Conservation (phyloP, 2,888 invertebrate genomes). For the Macropis europaea region DNA sequence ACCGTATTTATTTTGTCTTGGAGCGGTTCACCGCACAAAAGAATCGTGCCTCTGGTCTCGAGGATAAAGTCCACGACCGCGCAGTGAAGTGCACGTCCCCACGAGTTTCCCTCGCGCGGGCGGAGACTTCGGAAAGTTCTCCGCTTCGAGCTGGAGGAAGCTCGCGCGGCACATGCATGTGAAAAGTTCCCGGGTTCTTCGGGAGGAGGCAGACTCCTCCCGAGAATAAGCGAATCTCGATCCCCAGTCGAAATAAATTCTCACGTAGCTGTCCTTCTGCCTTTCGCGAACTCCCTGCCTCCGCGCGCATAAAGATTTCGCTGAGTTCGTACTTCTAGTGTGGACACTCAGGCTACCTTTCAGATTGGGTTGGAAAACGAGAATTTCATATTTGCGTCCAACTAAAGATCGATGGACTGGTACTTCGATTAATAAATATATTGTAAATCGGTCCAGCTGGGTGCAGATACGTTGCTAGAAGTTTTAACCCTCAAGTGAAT, state of each 20-base stretch:
- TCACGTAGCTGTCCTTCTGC: not conserved
- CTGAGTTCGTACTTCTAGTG: no score
- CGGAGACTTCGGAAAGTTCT: constrained; percentile 53
- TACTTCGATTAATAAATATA: no score
- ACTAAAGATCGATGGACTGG: no score
- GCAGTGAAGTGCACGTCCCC: constrained; percentile 31
- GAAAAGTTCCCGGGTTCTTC: constrained; percentile 47
- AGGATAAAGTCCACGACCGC: constrained; percentile 41
- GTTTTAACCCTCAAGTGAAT: no score
- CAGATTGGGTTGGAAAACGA: no score
- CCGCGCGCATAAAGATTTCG: not conserved
- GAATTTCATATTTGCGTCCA: no score
- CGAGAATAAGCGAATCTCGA: constrained; percentile 15
- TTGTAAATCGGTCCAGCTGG: no score
- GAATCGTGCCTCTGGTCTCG: constrained; percentile 31
- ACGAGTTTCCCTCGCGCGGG: constrained; percentile 24
- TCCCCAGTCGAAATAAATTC: constrained; percentile 24
- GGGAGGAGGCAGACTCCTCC: not conserved
- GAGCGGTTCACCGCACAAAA: constrained; percentile 50
- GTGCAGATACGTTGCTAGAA: no score
- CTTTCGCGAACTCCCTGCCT: not conserved
- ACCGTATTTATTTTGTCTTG: constrained; percentile 51
- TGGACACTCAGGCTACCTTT: no score
- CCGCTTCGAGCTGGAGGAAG: constrained; percentile 3
- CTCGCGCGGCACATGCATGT: constrained; percentile 25